phyloP scores from a whole-genome alignment of 2,797 vertebrate species.

The Cossypha polioptera region DNA sequence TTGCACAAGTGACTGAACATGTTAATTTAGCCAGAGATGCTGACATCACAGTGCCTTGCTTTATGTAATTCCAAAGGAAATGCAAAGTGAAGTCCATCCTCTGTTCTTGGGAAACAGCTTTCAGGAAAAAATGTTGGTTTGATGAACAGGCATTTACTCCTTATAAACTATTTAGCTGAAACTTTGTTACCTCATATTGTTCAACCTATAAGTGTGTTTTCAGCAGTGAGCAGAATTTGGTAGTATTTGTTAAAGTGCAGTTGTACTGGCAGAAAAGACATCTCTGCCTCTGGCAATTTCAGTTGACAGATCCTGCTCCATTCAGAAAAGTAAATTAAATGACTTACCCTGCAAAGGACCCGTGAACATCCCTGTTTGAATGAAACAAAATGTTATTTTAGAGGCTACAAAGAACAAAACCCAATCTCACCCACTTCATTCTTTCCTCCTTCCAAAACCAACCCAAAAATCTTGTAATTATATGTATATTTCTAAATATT shows the following conservation, averaged over 20 bases:
- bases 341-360: not conserved
- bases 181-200: not conserved
- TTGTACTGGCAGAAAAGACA: not conserved
- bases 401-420: not conserved
- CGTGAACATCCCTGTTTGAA: not conserved
- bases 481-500: not conserved
- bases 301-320: not conserved
- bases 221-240: not conserved
- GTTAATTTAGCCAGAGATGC: not conserved
- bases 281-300: not conserved
- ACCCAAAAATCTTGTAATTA: not conserved
- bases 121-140: not conserved
- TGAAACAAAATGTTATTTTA: constrained; percentile 1
- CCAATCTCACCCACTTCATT: not conserved
- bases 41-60: not conserved
- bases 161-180: not conserved
- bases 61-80: not conserved
- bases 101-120: not conserved
- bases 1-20: not conserved
- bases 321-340: not conserved
- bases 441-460: not conserved
- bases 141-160: not conserved
- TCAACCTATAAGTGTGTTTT: not conserved
- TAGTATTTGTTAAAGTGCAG: not conserved
- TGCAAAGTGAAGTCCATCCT: not conserved